Percentiles rank a stretch among this genome's conserved stretches.
These are phyloP conservation scores for Cybosia mesomella DNA, from an alignment of 2,888 invertebrate species.

Conservation along the genomic window DNA sequence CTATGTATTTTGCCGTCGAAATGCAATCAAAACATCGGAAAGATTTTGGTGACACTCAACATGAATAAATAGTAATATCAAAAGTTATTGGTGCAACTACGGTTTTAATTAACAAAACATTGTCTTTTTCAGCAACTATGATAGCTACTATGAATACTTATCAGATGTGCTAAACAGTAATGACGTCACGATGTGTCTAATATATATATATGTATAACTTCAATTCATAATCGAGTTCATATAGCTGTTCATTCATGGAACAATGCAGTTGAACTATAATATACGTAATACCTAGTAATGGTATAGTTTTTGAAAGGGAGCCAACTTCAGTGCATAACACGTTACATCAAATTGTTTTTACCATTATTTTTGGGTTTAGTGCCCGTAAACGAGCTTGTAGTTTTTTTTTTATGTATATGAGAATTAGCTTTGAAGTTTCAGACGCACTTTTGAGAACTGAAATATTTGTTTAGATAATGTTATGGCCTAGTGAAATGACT, in stretches of 20 bases:
- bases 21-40: too few relatives aligned
- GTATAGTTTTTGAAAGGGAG: constrained; percentile 48
- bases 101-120: too few relatives aligned
- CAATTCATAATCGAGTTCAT: constrained; percentile 36
- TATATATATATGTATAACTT: constrained; percentile 17
- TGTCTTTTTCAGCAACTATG: too few relatives aligned
- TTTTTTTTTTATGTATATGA: background rate
- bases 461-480: background rate
- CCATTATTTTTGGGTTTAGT: constrained; percentile 28
- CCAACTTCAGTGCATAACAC: constrained; percentile 39
- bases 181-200: too few relatives aligned
- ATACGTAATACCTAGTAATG: constrained; percentile 45
- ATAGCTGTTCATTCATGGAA: constrained; percentile 40
- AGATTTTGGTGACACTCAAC: too few relatives aligned
- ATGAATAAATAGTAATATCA: too few relatives aligned
- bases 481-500: background rate
- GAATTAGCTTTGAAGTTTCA: constrained; percentile 6
- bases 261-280: constrained; percentile 39
- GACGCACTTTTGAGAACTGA: background rate
- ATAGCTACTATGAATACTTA: too few relatives aligned
- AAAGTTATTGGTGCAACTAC: too few relatives aligned
- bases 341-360: constrained; percentile 43
- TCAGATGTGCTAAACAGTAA: too few relatives aligned
- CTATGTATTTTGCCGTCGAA: too few relatives aligned
- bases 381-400: background rate